A percentile compares a stretch with the other conserved stretches of the same genome.
These are phyloP conservation scores for Aphaenogaster rudis DNA, from an alignment of 1,140 invertebrate species.

Conservation along the genomic window DNA sequence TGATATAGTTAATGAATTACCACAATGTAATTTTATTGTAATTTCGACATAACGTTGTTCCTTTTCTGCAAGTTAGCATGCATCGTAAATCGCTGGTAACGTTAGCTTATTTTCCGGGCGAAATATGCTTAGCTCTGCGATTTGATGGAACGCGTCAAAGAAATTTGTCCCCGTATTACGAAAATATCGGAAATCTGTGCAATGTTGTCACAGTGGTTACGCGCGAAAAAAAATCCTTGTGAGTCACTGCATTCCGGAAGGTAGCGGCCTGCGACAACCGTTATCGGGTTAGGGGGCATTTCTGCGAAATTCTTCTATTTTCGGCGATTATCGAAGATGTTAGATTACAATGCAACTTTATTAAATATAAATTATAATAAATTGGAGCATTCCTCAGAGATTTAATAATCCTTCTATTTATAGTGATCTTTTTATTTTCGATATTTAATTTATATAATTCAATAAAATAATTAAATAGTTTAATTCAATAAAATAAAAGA, in stretches of 20 bases:
- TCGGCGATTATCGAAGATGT: not conserved
- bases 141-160: conserved; percentile 18
- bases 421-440: not conserved
- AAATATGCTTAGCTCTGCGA: conserved; percentile 8
- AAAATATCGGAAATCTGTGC: conserved; percentile 40
- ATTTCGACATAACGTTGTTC: not conserved
- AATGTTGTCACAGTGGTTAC: conserved; percentile 65
- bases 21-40: not conserved
- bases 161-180: conserved; percentile 46
- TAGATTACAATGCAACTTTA: not conserved
- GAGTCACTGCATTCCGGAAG: conserved; percentile 65
- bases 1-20: not conserved
- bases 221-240: conserved; percentile 57
- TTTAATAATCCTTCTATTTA: not conserved
- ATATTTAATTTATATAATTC: not conserved
- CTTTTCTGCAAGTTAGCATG: not conserved
- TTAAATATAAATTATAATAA: not conserved
- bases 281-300: not conserved
- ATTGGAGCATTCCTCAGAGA: not conserved
- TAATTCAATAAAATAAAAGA: not conserved
- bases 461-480: not conserved
- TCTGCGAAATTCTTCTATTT: not conserved
- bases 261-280: not conserved
- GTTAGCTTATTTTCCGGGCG: not conserved
- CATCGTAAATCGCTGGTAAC: conserved; percentile 13